Conservation (phyloP, 1,140 invertebrate genomes). For the Brachionus plicatilis region DNA sequence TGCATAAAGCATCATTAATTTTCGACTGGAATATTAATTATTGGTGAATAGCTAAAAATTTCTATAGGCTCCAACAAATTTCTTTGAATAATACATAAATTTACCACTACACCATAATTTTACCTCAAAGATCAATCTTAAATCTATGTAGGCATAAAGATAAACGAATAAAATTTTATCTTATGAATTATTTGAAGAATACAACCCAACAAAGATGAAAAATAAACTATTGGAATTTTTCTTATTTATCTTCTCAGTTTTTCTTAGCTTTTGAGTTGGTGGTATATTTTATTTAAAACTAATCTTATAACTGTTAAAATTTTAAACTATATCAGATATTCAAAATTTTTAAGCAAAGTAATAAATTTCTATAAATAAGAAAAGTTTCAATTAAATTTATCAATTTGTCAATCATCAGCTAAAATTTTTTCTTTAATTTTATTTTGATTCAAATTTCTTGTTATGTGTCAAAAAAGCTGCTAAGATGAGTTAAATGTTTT, state of each 20-base stretch:
- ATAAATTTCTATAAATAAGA: neutral
- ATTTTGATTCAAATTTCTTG: neutral
- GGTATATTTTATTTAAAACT: neutral
- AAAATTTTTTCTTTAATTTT: neutral
- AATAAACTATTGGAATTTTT: conserved; percentile 9
- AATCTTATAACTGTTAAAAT: neutral
- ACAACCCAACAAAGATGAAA: neutral
- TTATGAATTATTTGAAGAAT: neutral
- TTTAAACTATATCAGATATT: neutral
- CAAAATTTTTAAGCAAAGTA: neutral
- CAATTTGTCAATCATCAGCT: neutral
- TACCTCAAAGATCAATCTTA: conserved; percentile 15
- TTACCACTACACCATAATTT: conserved; percentile 12
- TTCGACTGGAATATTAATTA: conserved; percentile 1
- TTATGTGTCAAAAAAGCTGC: neutral
- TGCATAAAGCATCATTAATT: conserved; percentile 1
- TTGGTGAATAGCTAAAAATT: neutral
- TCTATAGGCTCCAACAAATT: neutral
- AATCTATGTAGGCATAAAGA: conserved; percentile 19
- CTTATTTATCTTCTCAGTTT: conserved; percentile 3
- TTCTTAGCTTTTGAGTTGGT: neutral
- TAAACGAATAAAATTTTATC: conserved; percentile 16
- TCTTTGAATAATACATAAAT: neutral
- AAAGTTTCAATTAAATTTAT: neutral
- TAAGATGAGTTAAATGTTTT: neutral